Conservation (phyloP, 1,140 invertebrate species). For the Pectinophora gossypiella region DNA sequence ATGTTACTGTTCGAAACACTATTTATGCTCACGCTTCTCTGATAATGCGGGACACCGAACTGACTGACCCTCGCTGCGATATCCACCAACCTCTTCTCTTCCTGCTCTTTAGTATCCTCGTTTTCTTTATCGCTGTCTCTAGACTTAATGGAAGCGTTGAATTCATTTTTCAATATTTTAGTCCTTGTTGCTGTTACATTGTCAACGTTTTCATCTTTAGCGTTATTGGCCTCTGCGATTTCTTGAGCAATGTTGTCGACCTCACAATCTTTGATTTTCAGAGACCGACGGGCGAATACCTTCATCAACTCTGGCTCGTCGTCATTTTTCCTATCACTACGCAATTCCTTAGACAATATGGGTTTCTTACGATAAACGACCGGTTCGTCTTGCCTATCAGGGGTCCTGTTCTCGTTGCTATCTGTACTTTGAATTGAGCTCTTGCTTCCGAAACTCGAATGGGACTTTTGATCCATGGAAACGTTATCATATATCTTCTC, state of each 20-base stretch:
- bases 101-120: slow-evolving; percentile 60
- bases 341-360: slow-evolving; percentile 42
- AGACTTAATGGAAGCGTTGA: slow-evolving; percentile 74
- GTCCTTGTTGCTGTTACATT: slow-evolving; percentile 34
- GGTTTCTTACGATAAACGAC: slow-evolving; percentile 66
- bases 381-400: slow-evolving; percentile 55
- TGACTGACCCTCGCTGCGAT: slow-evolving; percentile 62
- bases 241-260: slow-evolving; percentile 76
- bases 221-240: slow-evolving; percentile 57
- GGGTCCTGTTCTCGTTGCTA: slow-evolving; percentile 54
- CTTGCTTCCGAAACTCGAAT: slow-evolving; percentile 71
- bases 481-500: slow-evolving; percentile 67
- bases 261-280: slow-evolving; percentile 84
- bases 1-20: slow-evolving; percentile 44
- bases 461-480: slow-evolving; percentile 66
- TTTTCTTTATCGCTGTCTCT: slow-evolving; percentile 83
- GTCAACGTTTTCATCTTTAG: slow-evolving; percentile 36
- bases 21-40: slow-evolving; percentile 61
- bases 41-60: slow-evolving; percentile 49
- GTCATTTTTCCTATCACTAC: slow-evolving; percentile 72
- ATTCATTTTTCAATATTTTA: slow-evolving; percentile 63
- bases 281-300: slow-evolving; percentile 85
- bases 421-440: slow-evolving; percentile 75
- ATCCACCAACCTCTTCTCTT: slow-evolving; percentile 63
- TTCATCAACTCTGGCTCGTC: slow-evolving; percentile 87